Base-by-base conservation (phyloP, 2,797 vertebrate genomes). In the Pseudomugil tenellus region DNA sequence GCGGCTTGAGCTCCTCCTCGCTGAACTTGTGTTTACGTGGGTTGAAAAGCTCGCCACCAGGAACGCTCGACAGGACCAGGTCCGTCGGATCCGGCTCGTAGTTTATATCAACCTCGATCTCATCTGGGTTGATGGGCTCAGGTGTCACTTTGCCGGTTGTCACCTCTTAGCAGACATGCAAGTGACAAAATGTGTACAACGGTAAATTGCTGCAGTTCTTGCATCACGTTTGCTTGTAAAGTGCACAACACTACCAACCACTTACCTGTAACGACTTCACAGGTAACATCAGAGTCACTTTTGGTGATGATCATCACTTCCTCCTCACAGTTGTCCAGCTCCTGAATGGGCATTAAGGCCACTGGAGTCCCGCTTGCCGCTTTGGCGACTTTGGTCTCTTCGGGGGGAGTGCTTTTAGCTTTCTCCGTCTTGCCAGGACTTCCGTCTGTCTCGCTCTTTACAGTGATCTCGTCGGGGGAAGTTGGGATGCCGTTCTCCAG, bases 81-180 rank as follows among this genome's bases (percentile, higher is more conserved):
- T 99, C 97, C 0, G 96, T 96, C 72, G 96, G 97, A 70, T 98
- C 98, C 0, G 96, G 97, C 37, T 98, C 96, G 60, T 98, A 99
- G 88, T 97, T 96, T 70, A 98, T 86, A 7, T 96, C 91, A 25
- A 99, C 91, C 77, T 97, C 96, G 49, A 98, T 93, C 0, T 96
- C 95, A 0, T 95, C 96, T 4, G 96, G 95, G 85, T 93, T 81
- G 14, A 95, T 71, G 16, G 94, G 92, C 48, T 95, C 96, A 1
- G 96, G 95, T 0, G 93, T 95, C 64, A 72, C 91, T 71, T 91
- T 74, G 57, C 95, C 94, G 55, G 89, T 84, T 52, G 84, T 91
- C 52, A 93, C 92, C 70, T 95, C 95, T 97, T 91, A 76, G 72
- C 74, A 85, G 25, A 74, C 3, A 26, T 23, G 32, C 29, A 52